These are phyloP conservation scores for Meloidogyne floridensis DNA, from an alignment of 1,140 invertebrate genomes.

Conservation along the genomic window DNA sequence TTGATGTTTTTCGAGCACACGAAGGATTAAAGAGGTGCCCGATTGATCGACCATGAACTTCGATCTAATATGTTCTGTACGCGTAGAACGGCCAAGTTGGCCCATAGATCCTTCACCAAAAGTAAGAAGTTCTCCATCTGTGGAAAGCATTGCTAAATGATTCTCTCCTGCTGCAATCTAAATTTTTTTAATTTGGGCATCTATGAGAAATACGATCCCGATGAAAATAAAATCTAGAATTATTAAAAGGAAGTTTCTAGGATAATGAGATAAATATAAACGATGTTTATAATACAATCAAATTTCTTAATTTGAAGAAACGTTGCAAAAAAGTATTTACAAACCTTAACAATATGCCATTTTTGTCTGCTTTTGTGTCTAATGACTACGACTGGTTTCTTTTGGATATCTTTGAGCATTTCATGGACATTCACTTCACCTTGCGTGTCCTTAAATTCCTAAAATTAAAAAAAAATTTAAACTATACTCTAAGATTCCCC, in stretches of 20 bases:
- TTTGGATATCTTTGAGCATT: slow-evolving; percentile 55
- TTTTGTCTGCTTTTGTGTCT: slow-evolving; percentile 39
- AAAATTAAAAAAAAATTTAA: background rate
- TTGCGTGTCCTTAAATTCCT: slow-evolving; percentile 39
- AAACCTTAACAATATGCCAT: slow-evolving; percentile 51
- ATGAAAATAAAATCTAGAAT: too few species aligned
- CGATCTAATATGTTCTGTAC: slow-evolving; percentile 53
- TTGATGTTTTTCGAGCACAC: slow-evolving; percentile 47
- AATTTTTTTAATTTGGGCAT: too few species aligned
- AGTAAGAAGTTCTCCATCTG: slow-evolving; percentile 57
- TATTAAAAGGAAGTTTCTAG: too few species aligned
- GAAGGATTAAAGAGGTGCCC: slow-evolving; percentile 39
- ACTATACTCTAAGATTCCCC: slow-evolving; percentile 57
- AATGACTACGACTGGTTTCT: slow-evolving; percentile 56
- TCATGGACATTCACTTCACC: slow-evolving; percentile 58
- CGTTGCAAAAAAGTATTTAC: slow-evolving; percentile 4
- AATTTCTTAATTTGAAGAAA: too few species aligned
- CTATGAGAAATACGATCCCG: too few species aligned
- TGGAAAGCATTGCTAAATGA: slow-evolving; percentile 59
- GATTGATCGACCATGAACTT: slow-evolving; percentile 51
- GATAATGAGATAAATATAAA: too few species aligned
- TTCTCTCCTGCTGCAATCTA: slow-evolving; percentile 63
- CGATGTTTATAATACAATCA: too few species aligned
- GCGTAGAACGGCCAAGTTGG: slow-evolving; percentile 55
- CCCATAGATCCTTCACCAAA: slow-evolving; percentile 62